Evolutionary conservation across 2,113 vertebrate species (phyloP).

Genomic region (Coreoperca whiteheadi): DNA sequence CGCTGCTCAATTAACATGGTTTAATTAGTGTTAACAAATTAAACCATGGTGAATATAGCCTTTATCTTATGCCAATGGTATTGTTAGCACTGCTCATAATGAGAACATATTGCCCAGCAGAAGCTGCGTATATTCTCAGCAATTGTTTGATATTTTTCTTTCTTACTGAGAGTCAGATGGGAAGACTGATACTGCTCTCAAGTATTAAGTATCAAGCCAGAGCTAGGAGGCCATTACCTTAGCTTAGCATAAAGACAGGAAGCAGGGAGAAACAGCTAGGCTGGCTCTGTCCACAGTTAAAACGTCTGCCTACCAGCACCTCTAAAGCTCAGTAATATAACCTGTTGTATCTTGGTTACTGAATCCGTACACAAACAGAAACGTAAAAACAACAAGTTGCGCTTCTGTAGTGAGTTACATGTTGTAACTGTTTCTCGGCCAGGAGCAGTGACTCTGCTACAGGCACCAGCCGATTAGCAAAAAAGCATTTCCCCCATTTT

Average conservation of each 20-base stretch:
- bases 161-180: neutral
- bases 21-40: constrained; percentile 50
- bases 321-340: neutral
- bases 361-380: neutral
- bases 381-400: neutral
- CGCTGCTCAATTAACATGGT: constrained; percentile 36
- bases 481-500: too few relatives aligned
- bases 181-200: neutral
- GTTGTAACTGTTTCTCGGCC: too few relatives aligned
- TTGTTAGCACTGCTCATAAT: neutral
- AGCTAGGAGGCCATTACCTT: neutral
- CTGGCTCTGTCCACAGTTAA: neutral
- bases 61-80: constrained; percentile 21
- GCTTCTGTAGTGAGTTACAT: neutral
- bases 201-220: neutral
- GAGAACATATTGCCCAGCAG: neutral
- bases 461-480: neutral
- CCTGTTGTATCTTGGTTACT: neutral
- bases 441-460: too few relatives aligned
- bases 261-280: neutral
- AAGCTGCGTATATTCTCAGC: neutral
- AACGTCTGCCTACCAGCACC: neutral
- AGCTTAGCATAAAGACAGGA: neutral
- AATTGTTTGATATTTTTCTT: neutral
- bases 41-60: constrained; percentile 23